phyloP scores from a whole-genome alignment of 2,113 vertebrate genomes.

The Sylvilagus bachmani region DNA sequence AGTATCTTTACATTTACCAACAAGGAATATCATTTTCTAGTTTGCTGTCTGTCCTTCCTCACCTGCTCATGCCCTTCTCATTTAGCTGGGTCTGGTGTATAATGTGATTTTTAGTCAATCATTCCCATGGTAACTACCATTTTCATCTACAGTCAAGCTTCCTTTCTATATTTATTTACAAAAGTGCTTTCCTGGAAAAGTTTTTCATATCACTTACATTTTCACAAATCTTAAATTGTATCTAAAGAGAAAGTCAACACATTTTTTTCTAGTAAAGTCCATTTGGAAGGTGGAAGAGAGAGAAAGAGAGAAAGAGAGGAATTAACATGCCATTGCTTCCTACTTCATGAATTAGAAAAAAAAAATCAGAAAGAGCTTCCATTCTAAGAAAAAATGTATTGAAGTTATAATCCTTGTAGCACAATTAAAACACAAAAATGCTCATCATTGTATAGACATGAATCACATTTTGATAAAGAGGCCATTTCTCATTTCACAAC shows the following conservation, averaged over 20 bases:
- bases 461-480: not conserved
- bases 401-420: not conserved
- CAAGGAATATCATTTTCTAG: not conserved
- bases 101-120: not conserved
- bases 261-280: not conserved
- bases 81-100: not conserved
- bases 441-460: not conserved
- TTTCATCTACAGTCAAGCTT: not conserved
- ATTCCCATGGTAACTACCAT: not conserved
- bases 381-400: not conserved
- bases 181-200: not conserved
- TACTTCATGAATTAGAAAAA: not conserved
- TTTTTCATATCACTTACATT: not conserved
- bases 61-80: not conserved
- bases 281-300: too few species aligned
- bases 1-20: not conserved
- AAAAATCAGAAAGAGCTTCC: not conserved
- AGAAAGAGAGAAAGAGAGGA: not conserved
- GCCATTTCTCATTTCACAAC: not conserved
- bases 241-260: not conserved
- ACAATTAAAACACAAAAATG: not conserved
- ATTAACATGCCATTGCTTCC: not conserved
- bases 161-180: constrained; percentile 4
- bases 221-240: not conserved
- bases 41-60: not conserved